phyloP scores from a whole-genome alignment of 2,113 vertebrate species.

The Hemibagrus wyckioides region DNA sequence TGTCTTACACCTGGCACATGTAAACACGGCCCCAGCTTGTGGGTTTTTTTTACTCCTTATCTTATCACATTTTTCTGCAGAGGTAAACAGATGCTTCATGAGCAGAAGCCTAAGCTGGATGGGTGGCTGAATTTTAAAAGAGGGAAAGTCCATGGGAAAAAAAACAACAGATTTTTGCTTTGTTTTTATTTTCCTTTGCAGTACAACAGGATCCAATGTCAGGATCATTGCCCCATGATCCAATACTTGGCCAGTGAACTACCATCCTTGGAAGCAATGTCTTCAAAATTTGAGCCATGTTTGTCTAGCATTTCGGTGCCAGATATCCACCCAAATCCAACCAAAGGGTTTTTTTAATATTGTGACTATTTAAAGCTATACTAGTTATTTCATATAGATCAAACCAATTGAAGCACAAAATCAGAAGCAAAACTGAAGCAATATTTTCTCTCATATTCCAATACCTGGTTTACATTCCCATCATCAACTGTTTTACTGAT shows the following conservation, averaged over 20 bases:
- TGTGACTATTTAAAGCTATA: not conserved
- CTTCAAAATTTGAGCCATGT: not conserved
- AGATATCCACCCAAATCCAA: not conserved
- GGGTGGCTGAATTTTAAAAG: not conserved
- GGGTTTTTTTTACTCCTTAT: conserved; percentile 19
- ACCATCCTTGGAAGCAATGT: not conserved
- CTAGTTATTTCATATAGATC: not conserved
- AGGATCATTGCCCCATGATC: not conserved
- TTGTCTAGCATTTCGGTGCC: not conserved
- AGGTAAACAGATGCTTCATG: conserved; percentile 30
- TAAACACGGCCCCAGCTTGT: conserved; percentile 34
- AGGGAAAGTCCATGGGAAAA: not conserved
- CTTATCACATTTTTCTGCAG: conserved; percentile 47
- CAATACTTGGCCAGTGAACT: not conserved
- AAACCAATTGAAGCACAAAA: not conserved
- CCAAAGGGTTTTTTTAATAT: not conserved
- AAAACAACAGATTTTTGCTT: not conserved
- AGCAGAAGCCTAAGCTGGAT: not conserved
- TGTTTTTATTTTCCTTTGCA: not conserved
- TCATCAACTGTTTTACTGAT: not conserved
- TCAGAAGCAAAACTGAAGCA: not conserved
- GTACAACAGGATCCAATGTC: not conserved
- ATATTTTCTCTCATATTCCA: too few relatives aligned
- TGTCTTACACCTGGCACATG: conserved; percentile 34
- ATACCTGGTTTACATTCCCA: not conserved